Percentiles rank a stretch among this genome's conserved stretches.
phyloP scores from a whole-genome alignment of 2,797 vertebrate species.

The Heteromormyrus szaboi region DNA sequence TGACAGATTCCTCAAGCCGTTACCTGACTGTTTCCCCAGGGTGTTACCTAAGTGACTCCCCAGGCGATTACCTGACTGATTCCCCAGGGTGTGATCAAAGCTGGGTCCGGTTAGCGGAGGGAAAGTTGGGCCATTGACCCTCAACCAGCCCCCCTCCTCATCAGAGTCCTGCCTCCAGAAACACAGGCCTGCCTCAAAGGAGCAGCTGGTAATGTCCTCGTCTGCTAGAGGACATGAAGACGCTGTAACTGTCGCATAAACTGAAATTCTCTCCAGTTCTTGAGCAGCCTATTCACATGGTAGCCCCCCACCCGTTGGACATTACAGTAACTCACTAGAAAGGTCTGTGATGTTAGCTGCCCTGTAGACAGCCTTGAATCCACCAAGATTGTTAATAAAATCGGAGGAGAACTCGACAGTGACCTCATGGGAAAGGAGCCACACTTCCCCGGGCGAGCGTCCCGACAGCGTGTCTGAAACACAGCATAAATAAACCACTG shows the following conservation, averaged over 20 bases:
- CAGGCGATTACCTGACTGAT: slow-evolving; percentile 64
- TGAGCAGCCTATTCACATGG: background rate
- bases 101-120: slow-evolving; percentile 69
- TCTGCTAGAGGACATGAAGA: slow-evolving; percentile 44
- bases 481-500: background rate
- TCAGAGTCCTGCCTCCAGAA: slow-evolving; percentile 74
- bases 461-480: slow-evolving; percentile 70
- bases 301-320: background rate
- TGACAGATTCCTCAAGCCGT: background rate
- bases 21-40: background rate
- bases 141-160: slow-evolving; percentile 68
- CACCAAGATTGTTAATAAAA: slow-evolving; percentile 52
- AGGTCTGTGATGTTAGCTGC: slow-evolving; percentile 54
- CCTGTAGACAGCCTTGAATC: slow-evolving; percentile 70
- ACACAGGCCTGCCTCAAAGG: slow-evolving; percentile 79
- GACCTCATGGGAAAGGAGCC: slow-evolving; percentile 71
- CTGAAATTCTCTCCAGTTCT: background rate
- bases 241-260: background rate
- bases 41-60: background rate
- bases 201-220: slow-evolving; percentile 67
- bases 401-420: slow-evolving; percentile 68
- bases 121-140: slow-evolving; percentile 50
- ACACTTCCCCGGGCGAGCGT: slow-evolving; percentile 54
- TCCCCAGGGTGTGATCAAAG: slow-evolving; percentile 78
- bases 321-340: slow-evolving; percentile 57